Evolutionary conservation across 2,888 invertebrate species (phyloP).

Genomic region (Globia sparganii): DNA sequence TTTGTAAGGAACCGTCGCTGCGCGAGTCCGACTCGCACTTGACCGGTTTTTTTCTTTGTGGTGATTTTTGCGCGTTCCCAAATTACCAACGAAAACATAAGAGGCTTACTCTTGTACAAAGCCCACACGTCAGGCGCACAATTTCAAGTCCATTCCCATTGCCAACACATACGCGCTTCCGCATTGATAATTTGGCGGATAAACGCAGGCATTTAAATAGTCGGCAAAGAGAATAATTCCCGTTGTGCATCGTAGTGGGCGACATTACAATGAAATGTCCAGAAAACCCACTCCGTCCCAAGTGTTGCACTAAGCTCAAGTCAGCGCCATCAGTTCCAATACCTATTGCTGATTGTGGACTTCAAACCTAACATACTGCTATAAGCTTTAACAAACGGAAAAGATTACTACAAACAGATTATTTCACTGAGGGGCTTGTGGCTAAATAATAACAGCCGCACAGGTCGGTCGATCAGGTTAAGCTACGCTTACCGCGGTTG

Average conservation of each 20-base stretch:
- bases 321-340: background rate
- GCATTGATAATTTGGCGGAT: slow-evolving; percentile 57
- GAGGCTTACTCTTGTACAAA: background rate
- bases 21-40: too few species aligned
- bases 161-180: slow-evolving; percentile 48
- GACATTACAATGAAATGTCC: fast-evolving
- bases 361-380: background rate
- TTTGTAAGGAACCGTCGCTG: too few species aligned
- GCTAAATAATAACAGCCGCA: too few species aligned
- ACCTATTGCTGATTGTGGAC: background rate
- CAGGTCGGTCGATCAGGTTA: too few species aligned
- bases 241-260: slow-evolving; percentile 34
- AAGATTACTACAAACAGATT: background rate
- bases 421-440: too few species aligned
- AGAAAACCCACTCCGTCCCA: slow-evolving; percentile 20
- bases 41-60: background rate
- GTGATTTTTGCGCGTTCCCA: background rate
- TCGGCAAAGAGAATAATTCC: slow-evolving; percentile 57
- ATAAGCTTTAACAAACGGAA: background rate
- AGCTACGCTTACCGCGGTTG: too few species aligned
- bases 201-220: slow-evolving; percentile 60
- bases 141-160: slow-evolving; percentile 46
- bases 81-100: background rate
- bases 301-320: background rate
- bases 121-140: slow-evolving; percentile 11